A percentile compares a stretch with the other conserved stretches of the same genome.
phyloP scores from a whole-genome alignment of 2,888 invertebrate species.

The Aromia moschata region DNA sequence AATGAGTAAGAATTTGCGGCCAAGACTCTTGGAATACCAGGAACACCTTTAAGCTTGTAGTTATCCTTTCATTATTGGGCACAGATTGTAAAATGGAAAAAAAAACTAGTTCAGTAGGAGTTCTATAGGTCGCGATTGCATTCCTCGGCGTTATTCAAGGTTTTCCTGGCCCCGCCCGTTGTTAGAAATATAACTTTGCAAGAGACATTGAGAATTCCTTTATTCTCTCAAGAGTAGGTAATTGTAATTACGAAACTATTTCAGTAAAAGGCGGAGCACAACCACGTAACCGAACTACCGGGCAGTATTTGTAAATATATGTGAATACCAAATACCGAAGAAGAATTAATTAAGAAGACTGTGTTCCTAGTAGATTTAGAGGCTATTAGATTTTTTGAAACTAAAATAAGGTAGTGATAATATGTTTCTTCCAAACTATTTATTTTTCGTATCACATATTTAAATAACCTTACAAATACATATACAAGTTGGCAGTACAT shows the following conservation, averaged over 20 bases:
- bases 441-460: conserved; percentile 19
- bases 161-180: conserved; percentile 55
- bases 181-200: conserved; percentile 30
- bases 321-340: conserved; percentile 12
- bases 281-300: conserved; percentile 7
- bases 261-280: conserved; percentile 34
- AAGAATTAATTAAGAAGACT: too few species aligned
- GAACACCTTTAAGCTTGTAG: conserved; percentile 3
- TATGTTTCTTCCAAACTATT: neutral
- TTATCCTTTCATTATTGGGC: neutral
- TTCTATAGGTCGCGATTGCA: conserved; percentile 41
- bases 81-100: conserved; percentile 31
- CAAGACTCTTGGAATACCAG: neutral
- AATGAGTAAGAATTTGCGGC: too few species aligned
- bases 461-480: conserved; percentile 12
- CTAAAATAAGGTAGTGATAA: conserved; percentile 2
- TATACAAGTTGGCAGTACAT: conserved; percentile 6
- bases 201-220: conserved; percentile 40
- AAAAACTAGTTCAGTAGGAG: conserved; percentile 50
- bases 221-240: conserved; percentile 28
- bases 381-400: too few species aligned
- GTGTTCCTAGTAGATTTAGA: too few species aligned
- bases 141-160: conserved; percentile 51
- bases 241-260: conserved; percentile 43
- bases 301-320: neutral